Evolutionary conservation across 23 tunicate genomes (phyloP).

Genomic region (Aplidium turbinatum): DNA sequence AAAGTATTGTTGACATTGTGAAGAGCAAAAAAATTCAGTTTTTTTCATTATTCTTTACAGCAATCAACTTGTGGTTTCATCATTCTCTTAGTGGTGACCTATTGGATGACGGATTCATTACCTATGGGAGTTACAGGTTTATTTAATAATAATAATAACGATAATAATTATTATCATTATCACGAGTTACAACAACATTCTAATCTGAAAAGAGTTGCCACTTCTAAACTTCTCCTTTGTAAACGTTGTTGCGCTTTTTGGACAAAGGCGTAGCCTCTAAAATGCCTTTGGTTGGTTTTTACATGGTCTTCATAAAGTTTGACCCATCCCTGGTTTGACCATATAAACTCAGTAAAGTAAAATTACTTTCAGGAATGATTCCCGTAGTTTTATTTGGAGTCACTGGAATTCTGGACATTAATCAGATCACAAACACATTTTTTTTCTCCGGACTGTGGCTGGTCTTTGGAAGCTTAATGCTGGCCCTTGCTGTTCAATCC

Average conservation of each 20-base stretch:
- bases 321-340: no score
- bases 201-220: no score
- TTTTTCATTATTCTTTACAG: not conserved
- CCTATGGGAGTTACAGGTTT: constrained; percentile 27
- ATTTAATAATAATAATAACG: no score
- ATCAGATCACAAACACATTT: constrained; percentile 19
- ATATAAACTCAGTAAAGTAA: no score
- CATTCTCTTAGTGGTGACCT: constrained; percentile 3
- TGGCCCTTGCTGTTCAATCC: constrained; percentile 37
- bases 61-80: constrained; percentile 25
- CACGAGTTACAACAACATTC: no score
- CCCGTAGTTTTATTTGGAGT: constrained; percentile 18
- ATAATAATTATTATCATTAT: no score
- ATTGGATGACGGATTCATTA: constrained; percentile 30
- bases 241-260: no score
- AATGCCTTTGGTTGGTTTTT: no score
- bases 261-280: no score
- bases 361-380: not conserved
- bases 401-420: constrained; percentile 11
- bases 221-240: no score
- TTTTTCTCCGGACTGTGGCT: constrained; percentile 30
- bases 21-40: no score
- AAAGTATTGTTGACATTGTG: no score
- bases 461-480: constrained; percentile 9
- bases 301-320: not conserved